phyloP scores from a whole-genome alignment of 2,113 vertebrate species.

The Zosterops lateralis region DNA sequence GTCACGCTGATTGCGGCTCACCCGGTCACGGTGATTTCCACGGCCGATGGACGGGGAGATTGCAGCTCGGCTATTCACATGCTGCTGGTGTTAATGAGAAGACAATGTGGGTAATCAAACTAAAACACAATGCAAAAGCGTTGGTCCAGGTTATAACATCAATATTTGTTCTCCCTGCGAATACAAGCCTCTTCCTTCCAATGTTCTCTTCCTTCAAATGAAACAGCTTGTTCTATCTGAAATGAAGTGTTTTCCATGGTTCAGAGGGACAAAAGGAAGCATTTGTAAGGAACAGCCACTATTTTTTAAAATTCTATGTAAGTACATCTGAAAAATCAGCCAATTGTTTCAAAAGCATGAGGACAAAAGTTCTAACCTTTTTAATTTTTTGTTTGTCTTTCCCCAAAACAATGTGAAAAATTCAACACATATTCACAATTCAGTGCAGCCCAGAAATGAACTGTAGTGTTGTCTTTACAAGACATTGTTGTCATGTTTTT shows the following conservation, averaged over 20 bases:
- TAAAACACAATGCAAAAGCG: not conserved
- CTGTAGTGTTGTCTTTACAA: not conserved
- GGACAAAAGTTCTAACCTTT: not conserved
- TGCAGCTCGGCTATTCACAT: not conserved
- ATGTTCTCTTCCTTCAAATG: not conserved
- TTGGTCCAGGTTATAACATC: constrained; percentile 10
- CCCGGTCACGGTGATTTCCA: not conserved
- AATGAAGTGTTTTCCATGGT: not conserved
- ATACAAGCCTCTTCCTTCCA: not conserved
- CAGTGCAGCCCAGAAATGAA: not conserved
- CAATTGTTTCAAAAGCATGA: not conserved
- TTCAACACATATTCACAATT: not conserved
- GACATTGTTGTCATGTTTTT: not conserved
- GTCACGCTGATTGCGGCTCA: not conserved
- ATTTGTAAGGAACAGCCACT: not conserved
- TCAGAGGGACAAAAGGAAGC: not conserved
- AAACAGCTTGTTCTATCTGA: constrained; percentile 15
- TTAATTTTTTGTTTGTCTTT: not conserved
- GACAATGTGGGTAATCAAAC: constrained; percentile 19
- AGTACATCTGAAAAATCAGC: not conserved
- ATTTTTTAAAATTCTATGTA: not conserved
- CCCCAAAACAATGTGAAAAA: not conserved
- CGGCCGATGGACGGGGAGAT: not conserved
- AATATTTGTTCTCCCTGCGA: constrained; percentile 12
- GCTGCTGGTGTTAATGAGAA: constrained; percentile 1